Evolutionary conservation across 2,888 invertebrate species (phyloP), one percentile per base, ranked within the genome.

Genomic region (Drosophila kuntzei): DNA sequence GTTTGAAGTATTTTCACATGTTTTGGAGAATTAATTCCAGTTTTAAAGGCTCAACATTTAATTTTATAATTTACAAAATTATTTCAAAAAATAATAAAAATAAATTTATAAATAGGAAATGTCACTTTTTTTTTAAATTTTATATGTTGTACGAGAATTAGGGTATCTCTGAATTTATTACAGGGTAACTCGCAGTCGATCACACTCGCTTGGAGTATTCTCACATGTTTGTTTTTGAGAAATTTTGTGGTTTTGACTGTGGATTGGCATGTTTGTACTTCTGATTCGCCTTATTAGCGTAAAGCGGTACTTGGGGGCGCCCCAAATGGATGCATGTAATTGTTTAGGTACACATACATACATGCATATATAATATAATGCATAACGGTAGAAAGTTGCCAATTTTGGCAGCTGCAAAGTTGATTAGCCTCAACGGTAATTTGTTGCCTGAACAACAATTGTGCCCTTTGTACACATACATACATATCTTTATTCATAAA

Each of bases 371-470:
- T n/a, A n/a, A n/a, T n/a, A 25, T 44, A 71, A 55, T 49, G 16
- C 39, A 58, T 75, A 75, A 84, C 81, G 66, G 81, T 82, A 72
- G 80, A 83, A 79, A 84, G 79, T 59, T 79, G 74, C 81, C 79
- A 80, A 79, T 74, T 73, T 62, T 29, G 55, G 43, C 16, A 32
- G 14, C 16, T 32, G 32, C 41, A 32, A 47, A 61, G 54, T 61
- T 58, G 44, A 44, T 51, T 53, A 65, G 43, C 50, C 37, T 25
- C 59, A 73, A 73, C 72, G 58, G 68, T 53, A 44, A 54, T 18
- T 12, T 7, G 14, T 22, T 53, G 25, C 60, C 44, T 60, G 50
- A 64, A 60, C 12, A 58, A 27, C 36, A 25, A 41, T 36, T 39
- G 9, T 25, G 39, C 18, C 36, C 32, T 50, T 54, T 34, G 12